Evolutionary conservation across 2,888 invertebrate species (phyloP).

Genomic region (Acheta domesticus): DNA sequence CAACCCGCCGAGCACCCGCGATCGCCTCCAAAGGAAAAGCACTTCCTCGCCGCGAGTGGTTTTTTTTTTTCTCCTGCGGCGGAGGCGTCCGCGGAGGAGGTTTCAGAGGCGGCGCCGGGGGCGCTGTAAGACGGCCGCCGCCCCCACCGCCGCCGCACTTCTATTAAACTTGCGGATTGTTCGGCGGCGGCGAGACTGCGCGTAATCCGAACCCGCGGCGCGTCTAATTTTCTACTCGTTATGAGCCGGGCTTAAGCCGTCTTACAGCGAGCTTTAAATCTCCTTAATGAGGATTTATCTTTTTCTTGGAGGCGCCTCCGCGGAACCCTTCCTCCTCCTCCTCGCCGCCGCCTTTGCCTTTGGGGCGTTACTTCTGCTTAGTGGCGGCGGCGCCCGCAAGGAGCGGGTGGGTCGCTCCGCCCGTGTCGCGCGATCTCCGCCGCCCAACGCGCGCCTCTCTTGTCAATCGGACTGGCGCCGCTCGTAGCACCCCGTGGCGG

Average conservation of each 20-base stretch:
- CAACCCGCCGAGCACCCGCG: too few relatives aligned
- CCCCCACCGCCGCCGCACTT: not conserved
- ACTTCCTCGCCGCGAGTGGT: too few relatives aligned
- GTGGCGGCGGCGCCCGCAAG: too few relatives aligned
- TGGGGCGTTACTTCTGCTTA: not conserved
- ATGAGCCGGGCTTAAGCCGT: slow-evolving; percentile 18
- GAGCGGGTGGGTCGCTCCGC: too few relatives aligned
- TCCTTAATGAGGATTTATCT: slow-evolving; percentile 18
- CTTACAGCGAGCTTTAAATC: slow-evolving; percentile 1
- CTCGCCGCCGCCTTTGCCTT: not conserved
- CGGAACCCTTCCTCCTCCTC: not conserved
- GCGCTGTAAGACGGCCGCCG: not conserved
- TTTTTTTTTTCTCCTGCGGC: too few relatives aligned
- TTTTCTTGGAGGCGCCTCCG: not conserved
- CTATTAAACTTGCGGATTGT: slow-evolving; percentile 10
- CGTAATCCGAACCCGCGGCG: slow-evolving; percentile 4
- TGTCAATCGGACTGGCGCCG: too few relatives aligned
- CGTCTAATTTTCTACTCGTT: slow-evolving; percentile 18
- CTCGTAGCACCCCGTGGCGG: too few relatives aligned
- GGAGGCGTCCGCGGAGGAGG: too few relatives aligned
- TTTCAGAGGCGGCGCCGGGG: not conserved
- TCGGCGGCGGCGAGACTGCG: not conserved
- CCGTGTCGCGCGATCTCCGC: too few relatives aligned
- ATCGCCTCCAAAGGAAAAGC: too few relatives aligned
- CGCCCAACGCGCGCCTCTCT: too few relatives aligned